Percentiles rank a stretch among this genome's conserved stretches.
Conservation (phyloP, 1,140 invertebrate species). For the Dendroctonus valens region DNA sequence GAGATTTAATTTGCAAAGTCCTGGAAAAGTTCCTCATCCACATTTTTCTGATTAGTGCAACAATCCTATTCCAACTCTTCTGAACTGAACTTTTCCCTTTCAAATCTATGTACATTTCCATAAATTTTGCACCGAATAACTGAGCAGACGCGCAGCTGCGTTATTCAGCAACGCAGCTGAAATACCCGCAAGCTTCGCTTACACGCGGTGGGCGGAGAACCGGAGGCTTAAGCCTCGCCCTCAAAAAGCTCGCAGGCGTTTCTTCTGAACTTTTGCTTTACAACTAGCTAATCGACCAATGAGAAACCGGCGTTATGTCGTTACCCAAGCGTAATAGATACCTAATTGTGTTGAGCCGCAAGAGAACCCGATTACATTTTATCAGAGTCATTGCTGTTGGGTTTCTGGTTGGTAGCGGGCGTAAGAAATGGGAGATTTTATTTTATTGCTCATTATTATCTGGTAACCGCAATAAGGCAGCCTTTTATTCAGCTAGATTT, state of each 20-base stretch:
- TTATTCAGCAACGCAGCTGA: too few species aligned
- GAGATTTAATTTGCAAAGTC: too few species aligned
- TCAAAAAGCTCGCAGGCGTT: neutral
- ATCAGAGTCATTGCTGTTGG: neutral
- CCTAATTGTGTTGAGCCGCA: neutral
- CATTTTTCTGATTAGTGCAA: too few species aligned
- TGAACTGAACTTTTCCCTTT: too few species aligned
- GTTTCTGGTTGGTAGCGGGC: neutral
- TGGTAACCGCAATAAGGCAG: neutral
- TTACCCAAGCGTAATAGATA: conserved; percentile 20
- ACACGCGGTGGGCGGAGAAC: too few species aligned
- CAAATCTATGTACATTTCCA: too few species aligned
- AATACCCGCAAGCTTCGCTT: too few species aligned
- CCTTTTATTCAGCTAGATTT: neutral
- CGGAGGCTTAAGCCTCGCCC: too few species aligned
- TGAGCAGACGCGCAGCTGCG: too few species aligned
- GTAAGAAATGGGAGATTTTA: neutral
- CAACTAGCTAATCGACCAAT: conserved; percentile 9
- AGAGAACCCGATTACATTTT: neutral
- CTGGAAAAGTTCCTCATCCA: too few species aligned
- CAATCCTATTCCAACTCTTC: too few species aligned
- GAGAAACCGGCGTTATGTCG: conserved; percentile 4
- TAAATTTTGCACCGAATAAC: too few species aligned
- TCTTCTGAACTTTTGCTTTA: conserved; percentile 1
- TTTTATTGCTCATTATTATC: neutral